phyloP scores from a whole-genome alignment of 2,888 invertebrate species.

The Nipponacmea schrenckii region DNA sequence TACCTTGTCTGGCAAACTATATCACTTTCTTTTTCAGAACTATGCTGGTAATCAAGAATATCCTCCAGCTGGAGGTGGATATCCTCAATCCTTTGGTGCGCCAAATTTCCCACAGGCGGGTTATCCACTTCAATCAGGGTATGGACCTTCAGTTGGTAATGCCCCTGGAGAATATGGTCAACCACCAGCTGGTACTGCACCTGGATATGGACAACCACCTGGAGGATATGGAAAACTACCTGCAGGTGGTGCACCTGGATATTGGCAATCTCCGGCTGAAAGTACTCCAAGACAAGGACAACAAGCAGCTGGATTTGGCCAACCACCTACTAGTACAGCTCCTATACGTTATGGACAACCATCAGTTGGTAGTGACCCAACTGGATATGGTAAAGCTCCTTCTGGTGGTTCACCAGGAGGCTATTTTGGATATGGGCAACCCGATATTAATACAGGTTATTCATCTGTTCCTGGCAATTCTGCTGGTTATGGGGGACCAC shows the following conservation, averaged over 20 bases:
- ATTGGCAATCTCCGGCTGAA: constrained; percentile 28
- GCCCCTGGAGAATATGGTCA: constrained; percentile 30
- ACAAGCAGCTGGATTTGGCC: constrained; percentile 13
- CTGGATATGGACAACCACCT: constrained; percentile 21
- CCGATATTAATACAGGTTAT: constrained; percentile 11
- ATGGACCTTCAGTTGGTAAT: constrained; percentile 14
- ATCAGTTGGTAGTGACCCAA: too few relatives aligned
- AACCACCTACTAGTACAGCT: constrained; percentile 18
- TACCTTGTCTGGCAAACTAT: too few relatives aligned
- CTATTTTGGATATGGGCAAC: constrained; percentile 14
- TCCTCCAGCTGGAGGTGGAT: neutral
- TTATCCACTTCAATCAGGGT: constrained; percentile 12
- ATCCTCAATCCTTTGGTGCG: neutral
- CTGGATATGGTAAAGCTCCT: too few relatives aligned
- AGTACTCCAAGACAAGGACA: constrained; percentile 28
- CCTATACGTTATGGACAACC: neutral
- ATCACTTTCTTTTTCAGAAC: too few relatives aligned
- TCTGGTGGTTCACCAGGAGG: constrained; percentile 2
- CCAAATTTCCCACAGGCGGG: constrained; percentile 10
- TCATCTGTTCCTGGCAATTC: constrained; percentile 19
- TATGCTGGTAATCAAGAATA: neutral
- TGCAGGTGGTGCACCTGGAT: constrained; percentile 14
- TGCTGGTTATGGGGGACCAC: constrained; percentile 12
- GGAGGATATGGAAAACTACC: constrained; percentile 15
- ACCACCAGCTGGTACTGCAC: constrained; percentile 22